Evolutionary conservation across 2,888 invertebrate species (phyloP), one percentile per base, ranked within the genome.

Genomic region (Caenorhabditis sp.): DNA sequence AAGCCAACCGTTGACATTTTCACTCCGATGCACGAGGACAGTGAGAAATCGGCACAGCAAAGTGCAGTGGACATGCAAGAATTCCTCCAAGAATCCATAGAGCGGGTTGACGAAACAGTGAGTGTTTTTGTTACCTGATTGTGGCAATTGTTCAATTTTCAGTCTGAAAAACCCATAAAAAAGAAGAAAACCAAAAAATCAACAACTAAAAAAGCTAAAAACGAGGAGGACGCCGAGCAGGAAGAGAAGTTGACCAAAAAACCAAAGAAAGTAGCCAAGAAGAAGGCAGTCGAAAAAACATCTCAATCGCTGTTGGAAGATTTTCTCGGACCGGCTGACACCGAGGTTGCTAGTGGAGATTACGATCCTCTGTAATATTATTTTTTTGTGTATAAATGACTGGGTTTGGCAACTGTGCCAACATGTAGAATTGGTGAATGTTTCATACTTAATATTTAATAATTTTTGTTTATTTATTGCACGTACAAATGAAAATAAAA

Each of bases 241-340:
- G 67, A 79, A 13, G 65, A 71, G 20, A 67, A 71, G 35, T 22
- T 69, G 28, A 81, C 65, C 6, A 80, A 69, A 35, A 70, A 71
- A 32, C 51, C 69, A 2, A 80, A 74, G 13, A 77, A 77, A 22
- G 37, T n/a, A 28, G 11, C 56, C 3, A 81, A 81, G 24, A 81
- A 81, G 40, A 76, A 76, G n/a, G 53, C 62, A 0, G 9, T 22
- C 0, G 69, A 70, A 9, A 81, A 81, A 15, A 62, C 70, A n/a
- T 81, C 81, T 0, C 74, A 77, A 20, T 76, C 76, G 11, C 44
- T 80, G 4, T 65, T 80, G 18, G 80, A 80, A 50, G 80, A 80
- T 32, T 80, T 80, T 24, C 55, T 80, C n/a, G 80, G 80, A 11
- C 80, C 80, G 22, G 22, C 80, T 4, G 70, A 80, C 20, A 40